These are phyloP conservation scores for Neogale vison DNA, from an alignment of 2,113 vertebrate genomes.

Conservation along the genomic window DNA sequence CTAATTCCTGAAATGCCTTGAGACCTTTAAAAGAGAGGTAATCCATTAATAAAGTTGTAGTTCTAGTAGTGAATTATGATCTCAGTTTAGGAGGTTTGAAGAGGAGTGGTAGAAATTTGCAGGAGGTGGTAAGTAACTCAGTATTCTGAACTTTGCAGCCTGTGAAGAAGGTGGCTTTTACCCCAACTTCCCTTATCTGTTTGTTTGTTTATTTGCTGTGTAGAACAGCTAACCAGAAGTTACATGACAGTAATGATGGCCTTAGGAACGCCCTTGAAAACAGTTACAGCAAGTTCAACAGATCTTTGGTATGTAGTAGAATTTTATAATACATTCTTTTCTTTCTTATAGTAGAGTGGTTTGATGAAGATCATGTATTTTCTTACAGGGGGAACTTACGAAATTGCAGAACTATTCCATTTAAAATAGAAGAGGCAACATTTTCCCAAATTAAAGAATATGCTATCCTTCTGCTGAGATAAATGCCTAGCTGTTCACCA, in stretches of 20 bases:
- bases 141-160: background rate
- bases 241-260: constrained; percentile 93
- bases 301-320: constrained; percentile 83
- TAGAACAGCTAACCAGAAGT: constrained; percentile 91
- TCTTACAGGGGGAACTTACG: background rate
- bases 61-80: background rate
- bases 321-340: background rate
- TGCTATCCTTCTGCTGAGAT: background rate
- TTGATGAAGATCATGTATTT: background rate
- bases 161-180: background rate
- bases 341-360: background rate
- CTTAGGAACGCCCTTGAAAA: constrained; percentile 89
- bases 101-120: background rate
- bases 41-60: background rate
- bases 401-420: background rate
- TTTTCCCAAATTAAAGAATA: constrained; percentile 20
- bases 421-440: background rate
- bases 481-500: background rate
- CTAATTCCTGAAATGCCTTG: background rate
- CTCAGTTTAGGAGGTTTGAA: background rate
- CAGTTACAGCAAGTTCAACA: constrained; percentile 88
- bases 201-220: background rate
- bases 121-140: background rate
- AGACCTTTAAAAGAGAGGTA: background rate
- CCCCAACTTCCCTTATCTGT: background rate